Conservation (phyloP, 2,113 vertebrate genomes). For the Melanostigma gelatinosum region DNA sequence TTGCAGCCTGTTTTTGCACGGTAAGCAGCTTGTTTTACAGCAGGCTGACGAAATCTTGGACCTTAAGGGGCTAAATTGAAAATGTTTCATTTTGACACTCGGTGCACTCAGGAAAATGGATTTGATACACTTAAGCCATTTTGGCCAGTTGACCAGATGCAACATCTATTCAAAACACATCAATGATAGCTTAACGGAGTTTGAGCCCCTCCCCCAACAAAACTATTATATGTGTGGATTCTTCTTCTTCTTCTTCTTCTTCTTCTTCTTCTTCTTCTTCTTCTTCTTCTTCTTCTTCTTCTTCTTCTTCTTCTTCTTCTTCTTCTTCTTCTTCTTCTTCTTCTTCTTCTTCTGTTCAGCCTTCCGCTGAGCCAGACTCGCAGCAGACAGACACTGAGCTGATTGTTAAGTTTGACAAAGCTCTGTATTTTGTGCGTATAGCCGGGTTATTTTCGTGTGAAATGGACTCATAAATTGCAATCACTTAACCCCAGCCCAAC, state of each 20-base stretch:
- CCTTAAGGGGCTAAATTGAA: slow-evolving; percentile 62
- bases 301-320: slow-evolving; percentile 19
- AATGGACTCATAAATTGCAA: slow-evolving; percentile 77
- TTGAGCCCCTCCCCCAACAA: slow-evolving; percentile 14
- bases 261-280: slow-evolving; percentile 30
- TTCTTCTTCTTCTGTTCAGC: slow-evolving; percentile 47
- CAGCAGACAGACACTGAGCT: slow-evolving; percentile 65
- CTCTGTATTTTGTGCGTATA: slow-evolving; percentile 33
- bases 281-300: slow-evolving; percentile 20
- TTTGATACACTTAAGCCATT: slow-evolving; percentile 67
- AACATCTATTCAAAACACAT: slow-evolving; percentile 60
- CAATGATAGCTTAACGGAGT: slow-evolving; percentile 60
- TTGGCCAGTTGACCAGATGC: slow-evolving; percentile 67
- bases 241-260: slow-evolving; percentile 19
- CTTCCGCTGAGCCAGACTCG: slow-evolving; percentile 57
- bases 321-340: slow-evolving; percentile 30
- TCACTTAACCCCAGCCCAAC: slow-evolving; percentile 71
- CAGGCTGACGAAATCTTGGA: slow-evolving; percentile 54
- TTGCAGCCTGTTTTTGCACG: slow-evolving; percentile 68
- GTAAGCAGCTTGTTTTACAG: slow-evolving; percentile 72
- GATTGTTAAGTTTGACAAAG: slow-evolving; percentile 72
- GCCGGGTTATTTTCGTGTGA: slow-evolving; percentile 58
- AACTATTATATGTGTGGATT: slow-evolving; percentile 9
- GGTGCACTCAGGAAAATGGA: slow-evolving; percentile 69
- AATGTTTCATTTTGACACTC: slow-evolving; percentile 74